Percentiles rank a stretch among this genome's conserved stretches.
These are phyloP conservation scores for Apteryx owenii DNA, from an alignment of 2,113 vertebrate species.

Conservation along the genomic window DNA sequence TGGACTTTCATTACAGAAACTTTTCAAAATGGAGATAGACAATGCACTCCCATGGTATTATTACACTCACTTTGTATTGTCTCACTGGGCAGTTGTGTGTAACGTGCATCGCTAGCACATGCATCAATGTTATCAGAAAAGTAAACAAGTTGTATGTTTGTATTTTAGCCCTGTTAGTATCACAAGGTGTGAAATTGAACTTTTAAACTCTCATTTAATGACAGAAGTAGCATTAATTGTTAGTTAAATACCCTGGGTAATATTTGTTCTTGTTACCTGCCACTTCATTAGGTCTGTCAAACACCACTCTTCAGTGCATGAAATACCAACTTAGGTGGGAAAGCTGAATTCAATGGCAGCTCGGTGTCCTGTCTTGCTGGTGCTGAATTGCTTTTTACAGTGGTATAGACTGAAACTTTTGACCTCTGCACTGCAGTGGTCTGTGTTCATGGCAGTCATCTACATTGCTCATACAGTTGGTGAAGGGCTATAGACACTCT, in stretches of 20 bases:
- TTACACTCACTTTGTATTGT: not conserved
- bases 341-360: not conserved
- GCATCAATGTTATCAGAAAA: fast-evolving
- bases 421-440: not conserved
- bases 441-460: not conserved
- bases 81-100: not conserved
- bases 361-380: not conserved
- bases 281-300: not conserved
- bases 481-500: not conserved
- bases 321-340: not conserved
- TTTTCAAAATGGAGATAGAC: not conserved
- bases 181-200: not conserved
- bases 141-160: not conserved
- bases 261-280: not conserved
- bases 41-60: not conserved
- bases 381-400: not conserved
- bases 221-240: not conserved
- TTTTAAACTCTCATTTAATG: not conserved
- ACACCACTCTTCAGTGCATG: not conserved
- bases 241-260: not conserved
- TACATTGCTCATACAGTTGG: not conserved
- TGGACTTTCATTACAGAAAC: not conserved
- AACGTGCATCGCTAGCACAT: fast-evolving
- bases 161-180: not conserved
- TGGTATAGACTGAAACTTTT: not conserved